Evolutionary conservation across 1,140 invertebrate species (phyloP), one percentile per base, ranked within the genome.

Genomic region (Drosophila albomicans): DNA sequence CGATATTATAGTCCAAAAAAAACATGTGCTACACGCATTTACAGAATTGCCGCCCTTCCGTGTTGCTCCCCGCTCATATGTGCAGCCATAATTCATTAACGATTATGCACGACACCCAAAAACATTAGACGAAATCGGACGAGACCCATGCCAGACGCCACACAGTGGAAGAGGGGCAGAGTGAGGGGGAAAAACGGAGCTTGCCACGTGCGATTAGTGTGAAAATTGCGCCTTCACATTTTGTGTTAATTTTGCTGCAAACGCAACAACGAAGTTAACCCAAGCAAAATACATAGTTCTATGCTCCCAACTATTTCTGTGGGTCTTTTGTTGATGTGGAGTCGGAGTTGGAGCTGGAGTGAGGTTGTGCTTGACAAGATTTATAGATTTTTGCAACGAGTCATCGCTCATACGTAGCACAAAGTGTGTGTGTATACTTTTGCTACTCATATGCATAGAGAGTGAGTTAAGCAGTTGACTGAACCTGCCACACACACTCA

Each of bases 1-100:
- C 46, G 59, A 35, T 49, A 62, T 35, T 20, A 20, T 20, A 20
- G 63, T 46, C 32, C 15, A 54, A 51, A 76, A 70, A 79, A 86
- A 84, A 88, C 84, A 88, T 87, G 86, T 87, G 84, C 77, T 75
- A 64, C 80, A 87, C 73, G 77, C 84, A 82, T 68, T 69, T 75
- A 65, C 75, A 13, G n/a, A 57, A 38, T 8, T 32, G 45, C 41
- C 38, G 15, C 11, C 5, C 41, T 15, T 13, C 38, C 20, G 11
- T 32, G 4, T 11, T 5, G 1, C 0, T 5, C 13, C 13, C 6
- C 20, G 30, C 46, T 15, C 43, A 58, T 13, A 61, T 68, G 51
- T 59, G 58, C 49, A 64, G 65, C 78, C 70, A 80, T 88, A 88
- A 87, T 87, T 87, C 84, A 87, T 88, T 87, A 87, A 87, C 84